Evolutionary conservation across 2,888 invertebrate genomes (phyloP), one percentile per base, ranked within the genome.

Genomic region (Fissipunctia ypsillon): DNA sequence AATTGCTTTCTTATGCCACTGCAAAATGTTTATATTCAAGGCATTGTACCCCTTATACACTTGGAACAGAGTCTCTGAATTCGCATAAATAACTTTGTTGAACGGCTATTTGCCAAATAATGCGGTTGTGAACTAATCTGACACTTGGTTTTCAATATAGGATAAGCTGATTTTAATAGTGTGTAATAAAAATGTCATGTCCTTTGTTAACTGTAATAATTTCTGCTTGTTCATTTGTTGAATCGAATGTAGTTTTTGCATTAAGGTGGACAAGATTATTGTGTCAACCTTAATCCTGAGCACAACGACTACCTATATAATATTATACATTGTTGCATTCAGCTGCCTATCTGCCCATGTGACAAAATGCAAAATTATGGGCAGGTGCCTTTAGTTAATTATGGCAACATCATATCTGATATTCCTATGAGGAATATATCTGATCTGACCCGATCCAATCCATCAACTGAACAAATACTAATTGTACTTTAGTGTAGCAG

Each of bases 1-100:
- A 94, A 94, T 94, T 94, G 93, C 93, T 94, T 94, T 94, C 91
- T 92, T 92, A 90, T 90, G 87, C 89, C 87, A 81, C 77, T 80
- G 81, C 79, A 86, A 88, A 89, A 85, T 76, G 74, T 60, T 73
- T 76, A 56, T 70, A 77, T 76, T 73, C 38, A 78, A 67, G 16
- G 57, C 12, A 84, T 78, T 80, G 19, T 81, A 66, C 64, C 16
- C 63, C 65, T 76, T 67, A 70, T 9, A 2, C 0, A 0, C 0
- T 72, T 68, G 35, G 9, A 64, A 63, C 50, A 86, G 41, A 80
- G 78, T 65, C 64, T 64, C 52, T 14, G 0, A 10, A 43, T 54
- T 48, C 35, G 56, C 60, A 74, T 31, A 10, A 1, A n/a, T 56
- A 73, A 64, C 52, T 70, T 73, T 50, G 64, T 52, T 48, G 28